A percentile compares a stretch with the other conserved stretches of the same genome.
Conservation (phyloP, 2,888 invertebrate species). For the Melanostoma scalare region DNA sequence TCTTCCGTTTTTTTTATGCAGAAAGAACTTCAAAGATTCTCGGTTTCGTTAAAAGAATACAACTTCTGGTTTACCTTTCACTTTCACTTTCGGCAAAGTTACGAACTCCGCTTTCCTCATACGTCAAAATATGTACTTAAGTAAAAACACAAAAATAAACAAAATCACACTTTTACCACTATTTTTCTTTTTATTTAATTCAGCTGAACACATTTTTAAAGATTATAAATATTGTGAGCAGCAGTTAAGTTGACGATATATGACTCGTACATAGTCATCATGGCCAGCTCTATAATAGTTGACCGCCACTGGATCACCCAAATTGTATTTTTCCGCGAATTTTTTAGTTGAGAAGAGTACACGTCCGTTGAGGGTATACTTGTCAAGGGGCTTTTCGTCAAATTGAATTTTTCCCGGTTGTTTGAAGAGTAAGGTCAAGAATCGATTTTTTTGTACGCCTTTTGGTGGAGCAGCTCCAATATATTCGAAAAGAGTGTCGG, state of each 20-base stretch:
- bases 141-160: too few species aligned
- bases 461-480: slow-evolving; percentile 93
- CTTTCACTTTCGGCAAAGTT: too few species aligned
- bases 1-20: too few species aligned
- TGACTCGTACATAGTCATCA: slow-evolving; percentile 84
- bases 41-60: too few species aligned
- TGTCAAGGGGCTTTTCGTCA: slow-evolving; percentile 82
- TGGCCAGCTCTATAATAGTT: slow-evolving; percentile 90
- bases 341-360: slow-evolving; percentile 86
- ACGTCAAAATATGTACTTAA: too few species aligned
- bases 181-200: too few species aligned
- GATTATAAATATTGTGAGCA: neutral
- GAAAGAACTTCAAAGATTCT: too few species aligned
- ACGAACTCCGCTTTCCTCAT: too few species aligned
- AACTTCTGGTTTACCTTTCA: too few species aligned
- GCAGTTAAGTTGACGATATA: slow-evolving; percentile 74
- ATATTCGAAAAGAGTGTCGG: slow-evolving; percentile 90
- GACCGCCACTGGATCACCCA: slow-evolving; percentile 89
- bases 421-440: slow-evolving; percentile 90
- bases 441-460: slow-evolving; percentile 89
- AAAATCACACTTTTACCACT: too few species aligned
- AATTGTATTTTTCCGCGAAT: slow-evolving; percentile 87
- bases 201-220: too few species aligned
- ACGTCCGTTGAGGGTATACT: slow-evolving; percentile 82
- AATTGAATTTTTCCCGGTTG: slow-evolving; percentile 86